Base-by-base conservation (phyloP, 1,140 invertebrate genomes). In the Apocrypta bakeri region DNA sequence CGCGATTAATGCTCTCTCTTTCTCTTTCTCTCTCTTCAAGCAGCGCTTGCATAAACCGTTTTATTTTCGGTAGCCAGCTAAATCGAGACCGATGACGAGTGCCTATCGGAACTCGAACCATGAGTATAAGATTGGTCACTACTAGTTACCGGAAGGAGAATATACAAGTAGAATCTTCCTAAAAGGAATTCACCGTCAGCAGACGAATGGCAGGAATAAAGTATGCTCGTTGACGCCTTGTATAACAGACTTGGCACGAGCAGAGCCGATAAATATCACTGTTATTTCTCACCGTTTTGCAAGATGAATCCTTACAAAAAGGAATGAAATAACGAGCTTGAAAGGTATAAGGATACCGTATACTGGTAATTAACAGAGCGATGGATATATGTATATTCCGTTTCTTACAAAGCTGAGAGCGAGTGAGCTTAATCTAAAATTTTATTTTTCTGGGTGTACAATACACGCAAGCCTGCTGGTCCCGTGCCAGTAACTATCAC, bases 401-500 rank as follows among this genome's bases (percentile, higher is more conserved):
- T n/a, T 56, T 56, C n/a, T 56, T 21, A 6, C 48, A 6, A n/a
- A 1, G 33, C 33, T 9, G 33, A 2, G 33, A 2, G 33, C 33
- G 33, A 37, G n/a, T 42, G n/a, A 66, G 25, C 77, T 56, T 79
- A 69, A 79, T 71, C 66, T 56, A 33, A 79, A n/a, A 56, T 79
- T 71, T 79, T 79, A 79, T 71, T 71, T 69, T 71, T 79, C 66
- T 27, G 56, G 40, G 66, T 40, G 84, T 86, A 84, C 85, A 84
- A 86, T 85, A 82, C 82, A 77, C 81, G 80, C 81, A 78, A 81
- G 78, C 29, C 72, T n/a, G 24, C 82, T 86, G 84, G 85, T 85
- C 64, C 79, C 64, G 63, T 85, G 85, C 85, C 87, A 86, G 81
- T 81, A 83, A 86, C 87, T 87, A 85, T 85, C 85, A 87, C 85